Evolutionary conservation across 2,888 invertebrate genomes (phyloP), one percentile per base, ranked within the genome.

Genomic region (Pachycephus smyrnensis): DNA sequence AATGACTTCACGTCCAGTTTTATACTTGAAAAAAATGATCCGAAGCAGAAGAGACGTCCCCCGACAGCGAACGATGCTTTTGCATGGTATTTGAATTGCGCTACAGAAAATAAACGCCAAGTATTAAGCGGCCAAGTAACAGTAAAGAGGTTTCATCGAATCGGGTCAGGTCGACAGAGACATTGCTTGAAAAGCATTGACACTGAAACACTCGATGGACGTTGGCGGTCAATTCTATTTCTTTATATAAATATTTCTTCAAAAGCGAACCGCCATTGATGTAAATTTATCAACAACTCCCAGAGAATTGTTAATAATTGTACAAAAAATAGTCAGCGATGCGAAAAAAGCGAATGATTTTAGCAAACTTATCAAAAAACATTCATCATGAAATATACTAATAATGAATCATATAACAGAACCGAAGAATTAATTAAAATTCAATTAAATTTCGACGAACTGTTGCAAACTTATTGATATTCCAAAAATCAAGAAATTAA

Each of bases 1-100:
- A 76, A 73, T 78, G 78, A 78, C 76, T 78, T 78, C 78, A 78
- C 75, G 73, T 40, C 78, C 33, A 37, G 35, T 76, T 78, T 78
- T 78, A 78, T 69, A 73, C 78, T 36, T 68, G 23, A 76, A 35
- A 71, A 76, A 31, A 55, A 68, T 35, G 37, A 30, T 36, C 35
- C 12, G 37, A 74, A 23, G 32, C 71, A 33, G 71, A 33, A 71
- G 31, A 71, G 31, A 71, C 71, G 71, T 71, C 23, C 15, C 9
- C 55, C 23, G 23, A 55, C 55, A 9, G 23, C 23, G 23, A 23
- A 23, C 23, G 23, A 55, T 9, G 9, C 23, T 23, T 23, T 2
- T 55, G 55, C 23, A 55, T 55, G 23, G 55, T 23, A 55, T 55
- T 55, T 55, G 40, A 55, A 55, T 55, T 55, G 40, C 40, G 9